These are phyloP conservation scores for Helogale parvula DNA, from an alignment of 2,113 vertebrate genomes.

Conservation along the genomic window DNA sequence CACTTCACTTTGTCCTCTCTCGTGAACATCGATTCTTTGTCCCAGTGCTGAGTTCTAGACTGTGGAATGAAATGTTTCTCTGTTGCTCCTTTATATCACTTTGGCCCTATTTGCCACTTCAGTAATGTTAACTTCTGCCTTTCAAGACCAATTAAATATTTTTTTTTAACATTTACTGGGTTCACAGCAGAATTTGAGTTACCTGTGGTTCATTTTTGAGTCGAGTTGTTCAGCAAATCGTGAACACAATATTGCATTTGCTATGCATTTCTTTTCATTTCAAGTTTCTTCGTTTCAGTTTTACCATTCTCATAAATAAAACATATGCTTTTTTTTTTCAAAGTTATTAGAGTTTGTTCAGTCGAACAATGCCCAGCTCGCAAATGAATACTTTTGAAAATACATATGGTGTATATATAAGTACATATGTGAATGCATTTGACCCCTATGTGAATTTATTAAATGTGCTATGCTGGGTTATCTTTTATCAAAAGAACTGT, in stretches of 20 bases:
- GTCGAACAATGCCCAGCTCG: conserved; percentile 63
- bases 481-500: conserved; percentile 50
- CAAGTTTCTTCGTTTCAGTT: conserved; percentile 54
- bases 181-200: conserved; percentile 5
- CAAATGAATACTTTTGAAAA: conserved; percentile 59
- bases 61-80: background rate
- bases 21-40: background rate
- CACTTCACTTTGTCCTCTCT: background rate
- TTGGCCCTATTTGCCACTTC: background rate
- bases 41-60: conserved; percentile 18
- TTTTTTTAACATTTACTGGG: background rate
- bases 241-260: conserved; percentile 44
- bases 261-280: conserved; percentile 13
- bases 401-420: background rate
- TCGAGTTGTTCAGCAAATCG: conserved; percentile 33
- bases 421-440: conserved; percentile 54
- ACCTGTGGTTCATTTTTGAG: conserved; percentile 45
- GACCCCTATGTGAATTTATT: conserved; percentile 2
- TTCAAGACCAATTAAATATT: conserved; percentile 46
- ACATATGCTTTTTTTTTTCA: conserved; percentile 54
- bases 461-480: conserved; percentile 51
- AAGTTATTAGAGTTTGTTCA: conserved; percentile 49
- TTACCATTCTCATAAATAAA: conserved; percentile 62
- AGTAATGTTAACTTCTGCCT: conserved; percentile 54
- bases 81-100: background rate